Evolutionary conservation across 92 coral and sea anemone species (phyloP), one percentile per base, ranked within the genome.

Genomic region (Parazoanthus darwini): DNA sequence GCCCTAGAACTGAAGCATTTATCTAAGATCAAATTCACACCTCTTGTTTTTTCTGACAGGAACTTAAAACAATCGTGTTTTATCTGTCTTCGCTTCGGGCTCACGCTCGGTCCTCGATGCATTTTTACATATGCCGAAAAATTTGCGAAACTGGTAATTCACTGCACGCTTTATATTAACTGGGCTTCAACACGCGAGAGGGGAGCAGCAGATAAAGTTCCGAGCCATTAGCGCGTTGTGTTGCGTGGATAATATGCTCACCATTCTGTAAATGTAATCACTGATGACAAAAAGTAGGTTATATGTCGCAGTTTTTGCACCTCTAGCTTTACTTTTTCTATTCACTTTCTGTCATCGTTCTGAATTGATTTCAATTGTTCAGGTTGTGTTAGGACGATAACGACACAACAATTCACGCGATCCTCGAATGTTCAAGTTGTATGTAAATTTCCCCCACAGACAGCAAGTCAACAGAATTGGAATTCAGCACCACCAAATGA

Each of bases 11-110:
- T 77, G 78, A 91, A 80, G 85, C 88, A 92, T 93, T 93, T 95
- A 95, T 93, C 93, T 93, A 82, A 90, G 96, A 95, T 95, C 98
- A 93, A 93, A 89, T 93, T 95, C 94, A 90, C 92, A 90, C 89
- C 96, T 92, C 94, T 86, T 86, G 89, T 88, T 93, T 91, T 88
- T 85, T 79, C 87, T 92, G 98, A 93, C 98, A 95, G 89, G 83
- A 82, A 92, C 79, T 87, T 88, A 85, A 84, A 82, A 84, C 87
- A 72, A 46, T 84, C 43, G 43, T 86, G 85, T 86, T 42, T 71
- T 77, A 87, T 86, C 92, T 92, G 94, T 92, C 94, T 89, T 92
- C 94, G 92, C 85, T 92, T 87, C 65, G 79, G 80, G 85, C 39
- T 84, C 22, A 25, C 36, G 74, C 59, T 71, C 20, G 87, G 43